Conservation (phyloP, 2,888 invertebrate genomes). For the Frankliniella intonsa region DNA sequence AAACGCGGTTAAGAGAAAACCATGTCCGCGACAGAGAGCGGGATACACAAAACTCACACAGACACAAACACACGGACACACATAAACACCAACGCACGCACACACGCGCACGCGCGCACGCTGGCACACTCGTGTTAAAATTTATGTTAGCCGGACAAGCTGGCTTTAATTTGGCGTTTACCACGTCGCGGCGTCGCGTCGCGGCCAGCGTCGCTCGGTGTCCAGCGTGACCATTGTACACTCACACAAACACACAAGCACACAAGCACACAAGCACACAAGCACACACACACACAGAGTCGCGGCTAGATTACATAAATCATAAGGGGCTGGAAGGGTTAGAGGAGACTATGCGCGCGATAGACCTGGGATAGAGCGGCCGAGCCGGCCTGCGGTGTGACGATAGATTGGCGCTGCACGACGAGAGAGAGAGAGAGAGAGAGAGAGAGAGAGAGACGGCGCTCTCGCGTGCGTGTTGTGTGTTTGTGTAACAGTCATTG, state of each 20-base stretch:
- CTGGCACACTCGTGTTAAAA: no score
- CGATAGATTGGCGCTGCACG: background rate
- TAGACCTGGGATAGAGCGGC: background rate
- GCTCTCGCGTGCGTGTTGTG: background rate
- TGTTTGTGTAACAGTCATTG: conserved; percentile 26
- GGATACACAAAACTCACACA: background rate
- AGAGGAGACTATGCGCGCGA: background rate
- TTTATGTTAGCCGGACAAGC: no score
- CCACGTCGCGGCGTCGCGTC: background rate
- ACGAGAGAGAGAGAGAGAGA: background rate
- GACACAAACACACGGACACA: background rate
- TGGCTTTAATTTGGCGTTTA: background rate
- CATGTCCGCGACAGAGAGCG: no score
- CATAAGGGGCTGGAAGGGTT: conserved; percentile 1
- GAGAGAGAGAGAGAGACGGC: no score
- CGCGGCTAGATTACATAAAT: conserved; percentile 14
- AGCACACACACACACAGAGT: background rate
- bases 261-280: background rate
- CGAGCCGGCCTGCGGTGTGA: background rate
- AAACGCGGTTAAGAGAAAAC: no score
- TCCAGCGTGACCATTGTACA: background rate
- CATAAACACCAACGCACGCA: background rate
- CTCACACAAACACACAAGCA: background rate
- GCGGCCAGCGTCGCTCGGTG: background rate
- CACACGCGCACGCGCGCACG: background rate